These are phyloP conservation scores for Dyspetes luteomarginatus DNA, from an alignment of 2,888 invertebrate genomes.

Conservation along the genomic window DNA sequence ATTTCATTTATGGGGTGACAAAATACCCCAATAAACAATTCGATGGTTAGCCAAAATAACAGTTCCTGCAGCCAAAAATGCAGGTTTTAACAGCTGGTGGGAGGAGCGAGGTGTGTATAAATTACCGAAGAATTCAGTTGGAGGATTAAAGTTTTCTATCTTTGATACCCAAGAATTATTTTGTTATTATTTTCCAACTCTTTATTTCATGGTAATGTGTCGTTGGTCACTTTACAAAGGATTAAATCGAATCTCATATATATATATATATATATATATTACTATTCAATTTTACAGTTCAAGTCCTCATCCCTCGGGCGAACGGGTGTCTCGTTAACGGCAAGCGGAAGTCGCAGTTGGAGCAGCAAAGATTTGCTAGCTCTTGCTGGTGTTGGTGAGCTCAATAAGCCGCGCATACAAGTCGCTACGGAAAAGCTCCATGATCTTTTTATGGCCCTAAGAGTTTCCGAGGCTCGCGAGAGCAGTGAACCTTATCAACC, in stretches of 20 bases:
- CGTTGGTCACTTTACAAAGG: neutral
- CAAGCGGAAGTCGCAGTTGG: conserved; percentile 90
- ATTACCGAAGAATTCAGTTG: no score
- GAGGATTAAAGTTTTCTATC: no score
- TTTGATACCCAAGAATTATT: conserved; percentile 13
- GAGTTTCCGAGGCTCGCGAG: conserved; percentile 89
- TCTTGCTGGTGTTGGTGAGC: conserved; percentile 82
- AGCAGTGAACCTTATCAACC: conserved; percentile 92
- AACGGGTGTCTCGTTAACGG: conserved; percentile 88
- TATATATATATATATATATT: neutral
- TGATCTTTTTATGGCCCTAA: conserved; percentile 90
- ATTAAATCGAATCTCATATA: neutral
- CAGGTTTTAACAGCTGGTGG: no score
- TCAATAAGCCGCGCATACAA: conserved; percentile 84
- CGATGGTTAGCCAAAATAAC: no score
- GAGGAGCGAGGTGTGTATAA: no score
- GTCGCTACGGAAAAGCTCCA: conserved; percentile 93
- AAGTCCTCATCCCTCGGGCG: conserved; percentile 91
- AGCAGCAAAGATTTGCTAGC: conserved; percentile 92
- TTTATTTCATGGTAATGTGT: no score
- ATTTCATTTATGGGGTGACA: no score
- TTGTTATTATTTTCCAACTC: no score
- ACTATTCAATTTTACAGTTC: conserved; percentile 72
- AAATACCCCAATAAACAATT: no score
- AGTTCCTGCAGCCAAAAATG: no score